Percentiles rank a stretch among this genome's conserved stretches.
phyloP scores from a whole-genome alignment of 1,140 invertebrate genomes.

The Lanistes nyassanus region DNA sequence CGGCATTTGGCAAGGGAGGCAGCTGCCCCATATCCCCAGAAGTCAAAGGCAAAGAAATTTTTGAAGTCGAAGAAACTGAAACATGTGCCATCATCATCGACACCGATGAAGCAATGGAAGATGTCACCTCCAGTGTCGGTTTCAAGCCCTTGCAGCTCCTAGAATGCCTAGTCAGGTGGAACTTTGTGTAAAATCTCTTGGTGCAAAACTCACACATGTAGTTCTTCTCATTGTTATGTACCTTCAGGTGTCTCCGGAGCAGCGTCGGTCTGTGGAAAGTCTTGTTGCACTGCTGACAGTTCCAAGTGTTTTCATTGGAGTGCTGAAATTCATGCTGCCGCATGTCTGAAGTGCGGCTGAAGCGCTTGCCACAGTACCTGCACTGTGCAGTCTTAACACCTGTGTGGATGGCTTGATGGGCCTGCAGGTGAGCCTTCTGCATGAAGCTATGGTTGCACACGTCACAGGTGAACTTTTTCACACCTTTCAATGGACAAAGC shows the following conservation, averaged over 20 bases:
- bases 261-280: conserved; percentile 55
- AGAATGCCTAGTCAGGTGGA: conserved; percentile 44
- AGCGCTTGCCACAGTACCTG: conserved; percentile 66
- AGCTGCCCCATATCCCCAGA: neutral
- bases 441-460: conserved; percentile 71
- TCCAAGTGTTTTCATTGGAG: conserved; percentile 37
- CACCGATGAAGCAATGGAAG: neutral
- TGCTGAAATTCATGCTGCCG: conserved; percentile 48
- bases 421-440: conserved; percentile 69
- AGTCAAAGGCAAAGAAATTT: neutral
- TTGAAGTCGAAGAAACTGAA: neutral
- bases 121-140: neutral
- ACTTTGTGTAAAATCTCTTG: conserved; percentile 46
- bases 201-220: conserved; percentile 70
- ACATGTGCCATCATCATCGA: neutral
- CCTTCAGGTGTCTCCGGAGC: conserved; percentile 68
- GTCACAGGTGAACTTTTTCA: conserved; percentile 69
- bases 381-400: conserved; percentile 69
- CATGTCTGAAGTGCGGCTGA: conserved; percentile 38
- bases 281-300: conserved; percentile 25
- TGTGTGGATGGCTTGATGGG: conserved; percentile 69
- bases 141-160: conserved; percentile 40
- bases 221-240: conserved; percentile 68
- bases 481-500: conserved; percentile 38
- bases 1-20: neutral